Evolutionary conservation across 2,113 vertebrate species (phyloP).

Genomic region (Gymnarchus niloticus): DNA sequence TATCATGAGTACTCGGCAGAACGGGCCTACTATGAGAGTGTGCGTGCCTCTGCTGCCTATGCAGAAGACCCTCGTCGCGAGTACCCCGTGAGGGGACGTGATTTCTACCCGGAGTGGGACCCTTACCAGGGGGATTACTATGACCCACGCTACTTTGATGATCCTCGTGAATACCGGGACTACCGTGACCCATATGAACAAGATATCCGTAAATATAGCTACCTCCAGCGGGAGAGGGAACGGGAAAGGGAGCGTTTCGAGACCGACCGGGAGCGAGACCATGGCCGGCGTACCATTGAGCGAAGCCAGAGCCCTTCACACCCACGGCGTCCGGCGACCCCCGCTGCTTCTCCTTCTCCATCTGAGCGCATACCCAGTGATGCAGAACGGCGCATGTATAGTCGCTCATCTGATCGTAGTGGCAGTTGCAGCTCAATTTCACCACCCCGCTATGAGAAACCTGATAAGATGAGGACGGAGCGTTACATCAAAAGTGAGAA

Average conservation of each 20-base stretch:
- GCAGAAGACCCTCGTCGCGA: constrained; percentile 87
- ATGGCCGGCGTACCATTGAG: constrained; percentile 64
- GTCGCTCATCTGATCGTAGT: constrained; percentile 88
- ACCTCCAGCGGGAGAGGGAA: constrained; percentile 87
- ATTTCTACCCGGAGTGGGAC: constrained; percentile 89
- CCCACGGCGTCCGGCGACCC: constrained; percentile 76
- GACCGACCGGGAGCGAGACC: constrained; percentile 76
- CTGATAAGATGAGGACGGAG: constrained; percentile 72
- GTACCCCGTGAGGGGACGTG: constrained; percentile 82
- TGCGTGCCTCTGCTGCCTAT: constrained; percentile 81
- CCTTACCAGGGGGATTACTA: constrained; percentile 92
- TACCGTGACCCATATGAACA: constrained; percentile 93
- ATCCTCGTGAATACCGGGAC: constrained; percentile 88
- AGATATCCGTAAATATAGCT: constrained; percentile 94
- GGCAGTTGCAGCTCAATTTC: constrained; percentile 92
- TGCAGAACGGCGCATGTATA: constrained; percentile 83
- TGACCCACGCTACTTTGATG: constrained; percentile 89
- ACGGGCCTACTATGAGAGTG: constrained; percentile 85
- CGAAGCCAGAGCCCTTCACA: constrained; percentile 88
- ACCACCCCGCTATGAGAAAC: constrained; percentile 84
- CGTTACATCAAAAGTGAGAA: constrained; percentile 82
- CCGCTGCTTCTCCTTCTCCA: constrained; percentile 76
- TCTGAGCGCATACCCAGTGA: constrained; percentile 84
- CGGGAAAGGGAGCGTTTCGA: constrained; percentile 88
- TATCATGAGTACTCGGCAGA: constrained; percentile 86